phyloP scores from a whole-genome alignment of 1,140 invertebrate species.

The Trichonephila clavipes region DNA sequence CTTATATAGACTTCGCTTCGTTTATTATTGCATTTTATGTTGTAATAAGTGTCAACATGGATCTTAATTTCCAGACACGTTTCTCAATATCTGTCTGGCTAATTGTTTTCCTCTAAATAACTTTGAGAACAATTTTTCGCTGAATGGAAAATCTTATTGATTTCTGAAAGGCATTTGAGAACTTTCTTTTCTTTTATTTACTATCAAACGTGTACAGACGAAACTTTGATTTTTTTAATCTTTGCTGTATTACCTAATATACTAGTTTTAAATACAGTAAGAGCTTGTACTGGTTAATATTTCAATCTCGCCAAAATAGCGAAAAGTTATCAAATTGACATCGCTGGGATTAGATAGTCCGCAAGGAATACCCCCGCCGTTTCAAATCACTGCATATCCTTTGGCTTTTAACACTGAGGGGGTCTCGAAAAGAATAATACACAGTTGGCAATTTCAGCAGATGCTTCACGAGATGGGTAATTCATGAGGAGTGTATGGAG shows the following conservation, averaged over 20 bases:
- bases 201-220: background rate
- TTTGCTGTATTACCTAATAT: background rate
- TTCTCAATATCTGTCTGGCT: background rate
- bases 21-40: background rate
- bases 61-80: background rate
- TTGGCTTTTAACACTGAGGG: slow-evolving; percentile 24
- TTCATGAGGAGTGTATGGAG: background rate
- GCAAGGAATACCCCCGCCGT: background rate
- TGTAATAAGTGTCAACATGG: background rate
- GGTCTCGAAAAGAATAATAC: background rate
- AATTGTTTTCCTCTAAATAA: background rate
- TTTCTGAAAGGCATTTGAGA: background rate
- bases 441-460: slow-evolving; percentile 26
- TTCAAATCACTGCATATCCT: background rate
- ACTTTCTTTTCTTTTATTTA: background rate
- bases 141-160: background rate
- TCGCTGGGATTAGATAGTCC: background rate
- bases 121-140: background rate
- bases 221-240: background rate
- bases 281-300: background rate
- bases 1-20: too few relatives aligned
- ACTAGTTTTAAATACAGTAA: background rate
- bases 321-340: background rate
- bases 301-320: background rate
- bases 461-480: slow-evolving; percentile 26